These are phyloP conservation scores for Drosophila anceps DNA, from an alignment of 2,888 invertebrate species.

Conservation along the genomic window DNA sequence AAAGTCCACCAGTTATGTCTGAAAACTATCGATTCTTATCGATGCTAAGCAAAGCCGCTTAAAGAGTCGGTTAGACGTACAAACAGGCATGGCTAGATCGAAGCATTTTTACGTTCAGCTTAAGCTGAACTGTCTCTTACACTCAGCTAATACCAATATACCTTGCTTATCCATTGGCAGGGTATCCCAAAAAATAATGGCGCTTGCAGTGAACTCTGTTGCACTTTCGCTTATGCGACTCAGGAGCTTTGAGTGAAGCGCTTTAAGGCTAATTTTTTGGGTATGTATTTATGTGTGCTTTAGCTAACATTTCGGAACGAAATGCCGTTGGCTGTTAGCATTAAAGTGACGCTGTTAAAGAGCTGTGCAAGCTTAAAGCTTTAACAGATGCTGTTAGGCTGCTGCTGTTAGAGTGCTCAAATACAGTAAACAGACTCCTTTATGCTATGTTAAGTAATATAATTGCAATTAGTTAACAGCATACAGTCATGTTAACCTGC, in stretches of 20 bases:
- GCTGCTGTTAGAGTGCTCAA: background rate
- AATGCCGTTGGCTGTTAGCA: background rate
- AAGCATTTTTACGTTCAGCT: no score
- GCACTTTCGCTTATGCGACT: constrained; percentile 13
- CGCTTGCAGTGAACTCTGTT: constrained; percentile 3
- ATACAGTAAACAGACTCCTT: background rate
- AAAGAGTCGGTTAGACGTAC: background rate
- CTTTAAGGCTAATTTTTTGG: constrained; percentile 2
- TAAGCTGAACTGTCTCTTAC: no score
- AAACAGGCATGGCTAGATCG: background rate
- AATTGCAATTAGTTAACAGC: background rate
- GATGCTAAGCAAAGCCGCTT: background rate
- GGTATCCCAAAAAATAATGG: background rate
- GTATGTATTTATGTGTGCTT: constrained; percentile 1
- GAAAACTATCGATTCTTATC: background rate
- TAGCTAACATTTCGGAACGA: background rate
- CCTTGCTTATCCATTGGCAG: background rate
- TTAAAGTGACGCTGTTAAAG: constrained; percentile 11
- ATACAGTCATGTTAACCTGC: background rate
- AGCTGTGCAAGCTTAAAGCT: background rate
- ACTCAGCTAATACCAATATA: background rate
- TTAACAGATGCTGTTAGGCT: background rate
- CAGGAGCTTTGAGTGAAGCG: constrained; percentile 1
- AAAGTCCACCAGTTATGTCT: background rate
- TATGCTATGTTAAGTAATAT: background rate